A percentile compares a stretch with the other conserved stretches of the same genome.
phyloP scores from a whole-genome alignment of 2,113 vertebrate genomes.

The Lucifuga dentata region DNA sequence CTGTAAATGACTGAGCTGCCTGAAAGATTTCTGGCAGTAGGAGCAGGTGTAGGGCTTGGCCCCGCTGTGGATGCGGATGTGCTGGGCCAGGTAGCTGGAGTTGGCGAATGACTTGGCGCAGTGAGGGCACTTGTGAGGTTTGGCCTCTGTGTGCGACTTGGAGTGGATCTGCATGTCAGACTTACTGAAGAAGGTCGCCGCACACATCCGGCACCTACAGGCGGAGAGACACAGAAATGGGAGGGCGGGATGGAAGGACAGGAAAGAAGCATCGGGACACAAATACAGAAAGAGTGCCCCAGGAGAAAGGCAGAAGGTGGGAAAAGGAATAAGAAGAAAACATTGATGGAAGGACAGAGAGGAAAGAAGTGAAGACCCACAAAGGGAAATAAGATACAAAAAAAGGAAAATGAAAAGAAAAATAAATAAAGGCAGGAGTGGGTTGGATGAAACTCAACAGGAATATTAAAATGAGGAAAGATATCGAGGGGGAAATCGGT shows the following conservation, averaged over 20 bases:
- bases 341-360: constrained; percentile 5
- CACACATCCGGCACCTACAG: constrained; percentile 99
- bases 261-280: constrained; percentile 43
- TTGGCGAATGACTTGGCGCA: constrained; percentile 99
- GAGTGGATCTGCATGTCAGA: constrained; percentile 99
- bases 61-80: constrained; percentile 99
- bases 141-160: constrained; percentile 99
- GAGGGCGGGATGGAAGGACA: constrained; percentile 62
- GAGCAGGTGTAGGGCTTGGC: constrained; percentile 99
- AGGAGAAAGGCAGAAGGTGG: constrained; percentile 22
- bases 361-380: constrained; percentile 26
- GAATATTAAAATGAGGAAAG: constrained; percentile 34
- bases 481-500: constrained; percentile 49
- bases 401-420: constrained; percentile 26
- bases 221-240: constrained; percentile 83
- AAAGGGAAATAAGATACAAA: constrained; percentile 40
- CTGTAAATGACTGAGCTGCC: constrained; percentile 99
- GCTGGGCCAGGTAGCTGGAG: constrained; percentile 99
- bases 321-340: constrained; percentile 5
- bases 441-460: constrained; percentile 24
- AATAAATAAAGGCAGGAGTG: constrained; percentile 15
- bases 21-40: constrained; percentile 99
- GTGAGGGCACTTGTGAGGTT: constrained; percentile 99
- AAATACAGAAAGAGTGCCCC: constrained; percentile 25
- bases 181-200: constrained; percentile 99